These are phyloP conservation scores for Microctonus hyperodae DNA, from an alignment of 2,888 invertebrate species.

Conservation along the genomic window DNA sequence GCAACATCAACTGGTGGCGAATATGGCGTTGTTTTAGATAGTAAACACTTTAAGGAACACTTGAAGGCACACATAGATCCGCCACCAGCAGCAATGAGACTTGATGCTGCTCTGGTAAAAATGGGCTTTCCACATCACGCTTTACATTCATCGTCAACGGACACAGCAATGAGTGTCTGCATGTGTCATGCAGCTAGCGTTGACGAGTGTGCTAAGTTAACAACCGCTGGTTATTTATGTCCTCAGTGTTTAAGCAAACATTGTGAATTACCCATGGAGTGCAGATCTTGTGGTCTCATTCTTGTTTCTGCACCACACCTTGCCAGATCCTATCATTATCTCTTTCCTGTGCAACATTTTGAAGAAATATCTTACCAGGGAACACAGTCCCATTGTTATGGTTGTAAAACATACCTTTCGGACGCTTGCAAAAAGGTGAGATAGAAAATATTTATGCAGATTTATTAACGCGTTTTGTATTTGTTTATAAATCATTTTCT, in stretches of 20 bases:
- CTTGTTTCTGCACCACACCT: conserved; percentile 97
- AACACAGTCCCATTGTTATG: conserved; percentile 72
- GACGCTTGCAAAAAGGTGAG: conserved; percentile 77
- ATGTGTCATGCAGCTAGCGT: conserved; percentile 89
- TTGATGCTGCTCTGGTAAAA: conserved; percentile 84
- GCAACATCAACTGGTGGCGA: conserved; percentile 87
- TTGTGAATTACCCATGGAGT: conserved; percentile 97
- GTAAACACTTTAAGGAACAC: conserved; percentile 76
- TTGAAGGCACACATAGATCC: conserved; percentile 73
- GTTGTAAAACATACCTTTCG: conserved; percentile 75
- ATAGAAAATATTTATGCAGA: conserved; percentile 8
- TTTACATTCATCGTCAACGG: conserved; percentile 68
- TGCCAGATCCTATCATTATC: conserved; percentile 96
- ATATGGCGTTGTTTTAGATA: conserved; percentile 87
- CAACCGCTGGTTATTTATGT: conserved; percentile 83
- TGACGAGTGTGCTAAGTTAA: conserved; percentile 73
- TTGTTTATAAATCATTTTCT: background rate
- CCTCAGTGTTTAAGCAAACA: conserved; percentile 98
- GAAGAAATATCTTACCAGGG: conserved; percentile 74
- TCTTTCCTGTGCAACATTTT: conserved; percentile 91
- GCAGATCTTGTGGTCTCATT: conserved; percentile 93
- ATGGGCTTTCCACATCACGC: conserved; percentile 95
- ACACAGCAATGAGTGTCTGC: conserved; percentile 84
- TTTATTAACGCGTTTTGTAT: background rate
- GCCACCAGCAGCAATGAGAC: conserved; percentile 74